Conservation (phyloP, 2,113 vertebrate genomes). For the Oryzias melastigma region DNA sequence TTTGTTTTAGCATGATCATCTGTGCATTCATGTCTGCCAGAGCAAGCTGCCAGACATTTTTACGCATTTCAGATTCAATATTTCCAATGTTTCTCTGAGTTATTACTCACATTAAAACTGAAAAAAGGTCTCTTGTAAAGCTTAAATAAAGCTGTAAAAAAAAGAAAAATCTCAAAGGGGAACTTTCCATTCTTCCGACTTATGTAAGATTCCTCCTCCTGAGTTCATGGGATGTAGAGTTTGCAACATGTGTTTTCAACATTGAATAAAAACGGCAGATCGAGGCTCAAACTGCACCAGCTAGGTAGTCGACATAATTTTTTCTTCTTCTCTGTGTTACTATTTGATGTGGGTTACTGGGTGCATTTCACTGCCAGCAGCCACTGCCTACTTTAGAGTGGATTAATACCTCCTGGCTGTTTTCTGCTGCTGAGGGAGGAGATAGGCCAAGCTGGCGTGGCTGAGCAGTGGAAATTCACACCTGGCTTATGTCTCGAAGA, state of each 20-base stretch:
- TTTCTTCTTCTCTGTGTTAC: slow-evolving; percentile 4
- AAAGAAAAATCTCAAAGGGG: slow-evolving; percentile 25
- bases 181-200: slow-evolving; percentile 22
- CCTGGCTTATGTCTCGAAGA: slow-evolving; percentile 41
- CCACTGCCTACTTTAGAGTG: slow-evolving; percentile 32
- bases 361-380: slow-evolving; percentile 50
- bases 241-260: slow-evolving; percentile 29
- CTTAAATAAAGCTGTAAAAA: slow-evolving; percentile 56
- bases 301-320: slow-evolving; percentile 29
- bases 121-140: slow-evolving; percentile 60
- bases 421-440: slow-evolving; percentile 24
- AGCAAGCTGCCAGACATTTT: slow-evolving; percentile 32
- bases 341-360: slow-evolving; percentile 59
- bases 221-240: slow-evolving; percentile 24
- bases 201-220: slow-evolving; percentile 36
- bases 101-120: slow-evolving; percentile 65
- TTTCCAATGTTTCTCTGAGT: slow-evolving; percentile 60
- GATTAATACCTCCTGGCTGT: slow-evolving; percentile 57
- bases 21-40: slow-evolving; percentile 29
- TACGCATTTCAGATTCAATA: slow-evolving; percentile 48
- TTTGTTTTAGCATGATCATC: slow-evolving; percentile 26
- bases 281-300: slow-evolving; percentile 5
- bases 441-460: slow-evolving; percentile 35
- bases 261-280: slow-evolving; percentile 2
- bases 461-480: slow-evolving; percentile 66